A percentile compares a stretch with the other conserved stretches of the same genome.
Conservation (phyloP, 64 coral and sea anemone species). For the Dendrophyllia cribrosa region DNA sequence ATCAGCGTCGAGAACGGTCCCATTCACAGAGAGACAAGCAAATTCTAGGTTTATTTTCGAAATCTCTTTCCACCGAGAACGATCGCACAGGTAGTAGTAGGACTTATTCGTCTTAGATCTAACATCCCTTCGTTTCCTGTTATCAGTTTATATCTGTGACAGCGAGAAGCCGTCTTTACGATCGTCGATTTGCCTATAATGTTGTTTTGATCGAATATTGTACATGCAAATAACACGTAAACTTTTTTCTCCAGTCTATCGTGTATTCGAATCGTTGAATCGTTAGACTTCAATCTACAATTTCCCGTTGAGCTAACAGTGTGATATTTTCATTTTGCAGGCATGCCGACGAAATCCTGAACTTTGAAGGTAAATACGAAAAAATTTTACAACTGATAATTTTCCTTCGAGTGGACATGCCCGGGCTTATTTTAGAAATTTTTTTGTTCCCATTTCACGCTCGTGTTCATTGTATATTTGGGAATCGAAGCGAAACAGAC, state of each 20-base stretch:
- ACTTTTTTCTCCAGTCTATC: constrained; percentile 6
- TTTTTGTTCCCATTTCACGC: constrained; percentile 32
- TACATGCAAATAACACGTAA: constrained; percentile 33
- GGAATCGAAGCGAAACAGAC: neutral
- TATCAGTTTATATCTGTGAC: neutral
- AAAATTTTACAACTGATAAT: constrained; percentile 12
- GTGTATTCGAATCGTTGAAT: neutral
- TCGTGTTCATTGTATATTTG: constrained; percentile 9
- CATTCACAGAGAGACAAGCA: constrained; percentile 50
- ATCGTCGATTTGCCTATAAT: neutral
- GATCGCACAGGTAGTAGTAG: neutral
- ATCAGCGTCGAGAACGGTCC: constrained; percentile 31
- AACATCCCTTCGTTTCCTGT: neutral
- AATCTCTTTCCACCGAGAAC: neutral
- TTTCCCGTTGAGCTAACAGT: neutral
- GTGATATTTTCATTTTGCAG: neutral
- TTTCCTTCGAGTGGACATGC: constrained; percentile 1
- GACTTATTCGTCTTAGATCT: neutral
- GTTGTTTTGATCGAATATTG: constrained; percentile 29
- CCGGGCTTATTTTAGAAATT: constrained; percentile 14
- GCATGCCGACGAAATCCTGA: constrained; percentile 2
- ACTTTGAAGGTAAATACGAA: neutral
- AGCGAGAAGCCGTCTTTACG: neutral
- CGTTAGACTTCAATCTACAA: neutral
- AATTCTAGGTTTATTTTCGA: constrained; percentile 42